These are phyloP conservation scores for Coleophora flavipennella DNA, from an alignment of 2,888 invertebrate genomes.

Conservation along the genomic window DNA sequence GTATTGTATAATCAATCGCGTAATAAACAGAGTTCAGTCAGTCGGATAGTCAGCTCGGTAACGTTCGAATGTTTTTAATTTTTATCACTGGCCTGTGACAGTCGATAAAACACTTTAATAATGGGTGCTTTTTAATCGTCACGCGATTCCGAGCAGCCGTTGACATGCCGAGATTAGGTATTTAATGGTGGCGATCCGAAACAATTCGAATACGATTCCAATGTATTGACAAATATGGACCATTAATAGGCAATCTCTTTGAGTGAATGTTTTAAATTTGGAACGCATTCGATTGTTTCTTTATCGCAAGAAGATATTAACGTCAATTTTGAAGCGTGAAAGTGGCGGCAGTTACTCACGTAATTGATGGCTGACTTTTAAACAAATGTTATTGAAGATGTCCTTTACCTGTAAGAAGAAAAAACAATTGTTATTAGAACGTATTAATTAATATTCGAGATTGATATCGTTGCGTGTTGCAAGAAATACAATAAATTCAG, in stretches of 20 bases:
- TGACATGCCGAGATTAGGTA: slow-evolving; percentile 55
- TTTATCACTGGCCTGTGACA: slow-evolving; percentile 35
- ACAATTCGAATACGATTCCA: slow-evolving; percentile 40
- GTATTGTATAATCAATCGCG: slow-evolving; percentile 2
- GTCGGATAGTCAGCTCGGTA: slow-evolving; percentile 13
- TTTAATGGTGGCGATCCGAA: slow-evolving; percentile 47
- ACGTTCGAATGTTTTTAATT: slow-evolving; percentile 15
- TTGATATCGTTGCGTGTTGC: no score
- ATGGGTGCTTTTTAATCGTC: slow-evolving; percentile 58
- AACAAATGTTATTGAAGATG: slow-evolving; percentile 8
- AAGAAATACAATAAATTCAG: background rate
- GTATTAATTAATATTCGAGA: background rate
- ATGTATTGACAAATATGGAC: slow-evolving; percentile 59
- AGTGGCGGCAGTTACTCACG: slow-evolving; percentile 5
- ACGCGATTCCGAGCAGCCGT: slow-evolving; percentile 51
- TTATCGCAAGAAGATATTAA: slow-evolving; percentile 25
- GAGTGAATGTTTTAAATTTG: slow-evolving; percentile 24
- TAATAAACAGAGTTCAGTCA: slow-evolving; percentile 9
- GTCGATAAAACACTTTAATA: slow-evolving; percentile 59
- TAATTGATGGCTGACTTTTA: slow-evolving; percentile 13
- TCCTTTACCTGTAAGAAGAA: slow-evolving; percentile 9
- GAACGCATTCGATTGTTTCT: slow-evolving; percentile 34
- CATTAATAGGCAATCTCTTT: slow-evolving; percentile 29
- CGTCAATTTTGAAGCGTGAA: slow-evolving; percentile 22
- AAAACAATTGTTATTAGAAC: background rate